Percentiles rank a stretch among this genome's conserved stretches.
phyloP scores from a whole-genome alignment of 2,797 vertebrate species.

The Sebastiscus albofasciatus region DNA sequence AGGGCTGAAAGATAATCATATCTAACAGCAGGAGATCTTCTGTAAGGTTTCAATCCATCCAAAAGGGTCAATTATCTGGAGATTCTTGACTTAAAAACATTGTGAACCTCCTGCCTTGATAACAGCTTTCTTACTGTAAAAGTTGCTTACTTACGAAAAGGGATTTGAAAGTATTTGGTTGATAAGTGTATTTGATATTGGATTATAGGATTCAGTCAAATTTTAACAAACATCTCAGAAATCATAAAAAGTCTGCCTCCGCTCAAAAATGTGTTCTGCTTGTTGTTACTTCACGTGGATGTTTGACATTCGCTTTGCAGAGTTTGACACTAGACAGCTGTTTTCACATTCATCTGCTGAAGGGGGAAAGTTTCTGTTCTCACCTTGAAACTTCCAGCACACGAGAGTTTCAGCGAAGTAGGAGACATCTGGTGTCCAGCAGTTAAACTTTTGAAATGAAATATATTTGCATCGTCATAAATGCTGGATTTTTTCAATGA shows the following conservation, averaged over 20 bases:
- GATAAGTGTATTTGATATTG: too few species aligned
- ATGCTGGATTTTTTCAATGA: background rate
- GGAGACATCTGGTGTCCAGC: background rate
- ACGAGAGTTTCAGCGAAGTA: background rate
- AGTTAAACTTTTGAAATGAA: background rate
- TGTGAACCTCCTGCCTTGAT: too few species aligned
- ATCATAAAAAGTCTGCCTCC: too few species aligned
- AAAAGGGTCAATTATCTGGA: too few species aligned
- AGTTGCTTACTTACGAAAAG: too few species aligned
- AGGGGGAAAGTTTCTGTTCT: background rate
- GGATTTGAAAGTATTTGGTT: too few species aligned
- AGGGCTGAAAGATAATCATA: slow-evolving; percentile 24
- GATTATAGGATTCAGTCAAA: too few species aligned
- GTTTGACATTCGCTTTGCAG: background rate
- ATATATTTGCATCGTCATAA: background rate
- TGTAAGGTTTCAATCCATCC: background rate
- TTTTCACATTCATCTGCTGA: too few species aligned
- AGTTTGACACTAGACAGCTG: too few species aligned
- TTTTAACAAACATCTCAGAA: too few species aligned
- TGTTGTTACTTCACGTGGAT: background rate
- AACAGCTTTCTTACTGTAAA: too few species aligned
- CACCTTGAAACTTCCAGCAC: background rate
- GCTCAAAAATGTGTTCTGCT: background rate
- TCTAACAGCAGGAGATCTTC: background rate
- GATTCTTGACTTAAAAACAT: too few species aligned